Conservation (phyloP, 2,888 invertebrate species). For the Automeris io region DNA sequence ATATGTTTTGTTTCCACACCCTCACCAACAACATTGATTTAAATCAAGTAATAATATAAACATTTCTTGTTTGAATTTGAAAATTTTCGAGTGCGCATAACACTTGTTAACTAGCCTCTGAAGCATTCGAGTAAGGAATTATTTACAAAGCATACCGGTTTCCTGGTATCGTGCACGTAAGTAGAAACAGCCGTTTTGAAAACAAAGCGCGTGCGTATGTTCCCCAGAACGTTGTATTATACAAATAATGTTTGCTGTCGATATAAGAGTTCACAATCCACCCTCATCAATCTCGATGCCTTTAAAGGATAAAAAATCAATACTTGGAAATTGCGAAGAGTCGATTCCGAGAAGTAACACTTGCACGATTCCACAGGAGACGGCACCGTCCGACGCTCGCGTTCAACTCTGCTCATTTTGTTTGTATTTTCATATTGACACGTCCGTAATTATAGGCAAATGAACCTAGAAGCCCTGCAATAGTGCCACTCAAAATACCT, state of each 20-base stretch:
- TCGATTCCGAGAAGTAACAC: conserved; percentile 17
- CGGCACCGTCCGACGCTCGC: background rate
- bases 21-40: background rate
- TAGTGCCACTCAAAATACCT: no score
- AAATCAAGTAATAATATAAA: conserved; percentile 1
- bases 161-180: conserved; percentile 42
- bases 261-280: conserved; percentile 6
- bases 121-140: conserved; percentile 25
- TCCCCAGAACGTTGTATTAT: conserved; percentile 37
- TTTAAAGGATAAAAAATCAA: conserved; percentile 4
- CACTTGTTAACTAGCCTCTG: conserved; percentile 16
- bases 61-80: background rate
- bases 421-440: background rate
- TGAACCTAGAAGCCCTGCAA: background rate
- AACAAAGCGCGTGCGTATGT: conserved; percentile 44
- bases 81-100: conserved; percentile 10
- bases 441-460: background rate
- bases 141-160: conserved; percentile 42
- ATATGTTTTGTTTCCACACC: background rate
- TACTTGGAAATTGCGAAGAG: conserved; percentile 15
- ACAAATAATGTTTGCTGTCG: conserved; percentile 25
- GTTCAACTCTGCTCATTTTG: background rate
- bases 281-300: conserved; percentile 6
- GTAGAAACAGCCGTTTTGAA: conserved; percentile 52
- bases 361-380: conserved; percentile 5